A percentile compares a stretch with the other conserved stretches of the same genome.
Evolutionary conservation across 2,113 vertebrate genomes (phyloP).

Genomic region (Pedionomus torquatus): DNA sequence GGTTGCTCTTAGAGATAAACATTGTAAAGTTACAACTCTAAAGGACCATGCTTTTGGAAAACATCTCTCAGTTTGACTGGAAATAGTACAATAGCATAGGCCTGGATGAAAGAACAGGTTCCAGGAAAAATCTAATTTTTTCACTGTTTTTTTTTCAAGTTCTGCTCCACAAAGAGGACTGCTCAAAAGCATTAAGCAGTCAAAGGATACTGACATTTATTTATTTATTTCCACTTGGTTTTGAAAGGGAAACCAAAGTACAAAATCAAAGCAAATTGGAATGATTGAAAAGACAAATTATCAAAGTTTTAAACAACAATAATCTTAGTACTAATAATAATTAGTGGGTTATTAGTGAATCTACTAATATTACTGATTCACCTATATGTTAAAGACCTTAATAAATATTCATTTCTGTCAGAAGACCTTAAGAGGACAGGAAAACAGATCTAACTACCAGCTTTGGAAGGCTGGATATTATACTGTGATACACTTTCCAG

Average conservation of each 20-base stretch:
- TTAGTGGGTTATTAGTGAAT: background rate
- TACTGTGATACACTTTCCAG: slow-evolving; percentile 88
- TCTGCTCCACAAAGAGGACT: background rate
- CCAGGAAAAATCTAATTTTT: background rate
- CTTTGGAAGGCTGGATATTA: slow-evolving; percentile 94
- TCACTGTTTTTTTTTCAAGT: background rate
- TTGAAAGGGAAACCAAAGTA: background rate
- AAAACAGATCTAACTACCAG: slow-evolving; percentile 85
- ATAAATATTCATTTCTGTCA: slow-evolving; percentile 39
- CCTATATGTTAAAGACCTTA: background rate
- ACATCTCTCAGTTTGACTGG: background rate
- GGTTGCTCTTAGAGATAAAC: slow-evolving; percentile 6
- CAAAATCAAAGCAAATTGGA: background rate
- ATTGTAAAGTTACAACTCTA: background rate
- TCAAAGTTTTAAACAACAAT: background rate
- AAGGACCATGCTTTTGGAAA: background rate
- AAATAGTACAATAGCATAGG: background rate
- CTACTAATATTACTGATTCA: background rate
- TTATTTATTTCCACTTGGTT: background rate
- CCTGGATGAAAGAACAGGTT: background rate
- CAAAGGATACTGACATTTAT: background rate
- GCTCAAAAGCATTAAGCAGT: background rate
- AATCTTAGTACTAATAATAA: too few relatives aligned
- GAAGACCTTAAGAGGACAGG: slow-evolving; percentile 59
- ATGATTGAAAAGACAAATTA: background rate